These are phyloP conservation scores for Brevimyrus niger DNA, from an alignment of 2,113 vertebrate genomes.

Conservation along the genomic window DNA sequence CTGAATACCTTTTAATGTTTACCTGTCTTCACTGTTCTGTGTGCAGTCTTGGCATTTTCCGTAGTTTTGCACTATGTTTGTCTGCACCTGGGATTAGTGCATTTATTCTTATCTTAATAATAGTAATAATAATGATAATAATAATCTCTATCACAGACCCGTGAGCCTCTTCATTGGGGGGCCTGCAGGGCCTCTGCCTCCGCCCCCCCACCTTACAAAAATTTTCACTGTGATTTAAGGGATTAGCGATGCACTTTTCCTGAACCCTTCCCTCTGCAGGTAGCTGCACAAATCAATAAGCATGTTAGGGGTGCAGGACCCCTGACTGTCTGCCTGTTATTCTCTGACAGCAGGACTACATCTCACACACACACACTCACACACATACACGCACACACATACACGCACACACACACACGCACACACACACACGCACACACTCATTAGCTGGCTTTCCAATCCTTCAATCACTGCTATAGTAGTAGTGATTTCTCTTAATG, in stretches of 20 bases:
- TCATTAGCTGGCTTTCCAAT: background rate
- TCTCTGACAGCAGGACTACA: background rate
- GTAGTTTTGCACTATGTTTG: background rate
- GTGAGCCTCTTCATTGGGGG: background rate
- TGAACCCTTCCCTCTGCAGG: background rate
- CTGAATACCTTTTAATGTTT: background rate
- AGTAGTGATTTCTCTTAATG: background rate
- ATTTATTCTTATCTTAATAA: background rate
- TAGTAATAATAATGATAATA: background rate
- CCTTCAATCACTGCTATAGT: background rate
- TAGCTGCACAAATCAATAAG: background rate
- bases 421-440: background rate
- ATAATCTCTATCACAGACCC: background rate
- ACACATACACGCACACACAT: background rate
- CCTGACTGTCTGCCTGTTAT: background rate
- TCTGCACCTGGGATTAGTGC: background rate
- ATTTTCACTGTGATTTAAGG: background rate
- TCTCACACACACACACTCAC: background rate
- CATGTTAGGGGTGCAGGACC: background rate
- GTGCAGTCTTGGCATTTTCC: background rate
- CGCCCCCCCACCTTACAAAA: background rate
- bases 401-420: background rate
- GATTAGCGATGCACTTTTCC: background rate
- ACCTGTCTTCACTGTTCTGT: background rate
- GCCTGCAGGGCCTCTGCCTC: background rate